Evolutionary conservation across 37 sponge, comb jelly and placozoan genomes (phyloP).

Genomic region (Eunapius fragilis): DNA sequence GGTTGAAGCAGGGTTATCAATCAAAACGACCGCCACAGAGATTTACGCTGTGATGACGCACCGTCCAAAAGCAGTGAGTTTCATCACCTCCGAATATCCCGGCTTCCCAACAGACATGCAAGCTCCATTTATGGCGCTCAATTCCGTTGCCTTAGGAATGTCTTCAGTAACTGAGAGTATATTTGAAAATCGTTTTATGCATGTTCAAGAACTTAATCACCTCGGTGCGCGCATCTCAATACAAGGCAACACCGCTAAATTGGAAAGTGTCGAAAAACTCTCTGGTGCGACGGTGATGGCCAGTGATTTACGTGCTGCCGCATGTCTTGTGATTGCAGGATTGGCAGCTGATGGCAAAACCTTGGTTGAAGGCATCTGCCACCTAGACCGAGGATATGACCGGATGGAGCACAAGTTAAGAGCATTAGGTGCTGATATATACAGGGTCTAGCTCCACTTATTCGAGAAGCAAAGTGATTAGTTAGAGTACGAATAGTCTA

Average conservation of each 20-base stretch:
- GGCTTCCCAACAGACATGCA: conserved; percentile 25
- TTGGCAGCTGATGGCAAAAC: conserved; percentile 10
- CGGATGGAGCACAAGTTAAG: not conserved
- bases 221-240: conserved; percentile 8
- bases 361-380: not conserved
- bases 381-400: conserved; percentile 26
- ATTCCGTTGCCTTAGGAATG: not conserved
- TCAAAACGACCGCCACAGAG: not conserved
- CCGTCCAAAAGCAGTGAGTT: too few species aligned
- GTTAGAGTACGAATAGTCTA: too few species aligned
- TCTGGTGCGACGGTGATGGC: conserved; percentile 13
- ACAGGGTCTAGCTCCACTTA: too few species aligned
- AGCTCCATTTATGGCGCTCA: conserved; percentile 9
- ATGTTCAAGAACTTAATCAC: not conserved
- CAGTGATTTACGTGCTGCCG: conserved; percentile 4
- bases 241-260: not conserved
- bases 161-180: not conserved
- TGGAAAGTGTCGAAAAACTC: not conserved
- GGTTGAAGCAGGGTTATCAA: not conserved
- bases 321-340: conserved; percentile 6
- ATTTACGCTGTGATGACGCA: too few species aligned
- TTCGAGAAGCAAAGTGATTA: too few species aligned
- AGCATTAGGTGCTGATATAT: not conserved
- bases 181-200: conserved; percentile 31
- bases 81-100: not conserved